Conservation (phyloP, 53 echinoderm and acorn worm species). For the Apostichopus leukothele region DNA sequence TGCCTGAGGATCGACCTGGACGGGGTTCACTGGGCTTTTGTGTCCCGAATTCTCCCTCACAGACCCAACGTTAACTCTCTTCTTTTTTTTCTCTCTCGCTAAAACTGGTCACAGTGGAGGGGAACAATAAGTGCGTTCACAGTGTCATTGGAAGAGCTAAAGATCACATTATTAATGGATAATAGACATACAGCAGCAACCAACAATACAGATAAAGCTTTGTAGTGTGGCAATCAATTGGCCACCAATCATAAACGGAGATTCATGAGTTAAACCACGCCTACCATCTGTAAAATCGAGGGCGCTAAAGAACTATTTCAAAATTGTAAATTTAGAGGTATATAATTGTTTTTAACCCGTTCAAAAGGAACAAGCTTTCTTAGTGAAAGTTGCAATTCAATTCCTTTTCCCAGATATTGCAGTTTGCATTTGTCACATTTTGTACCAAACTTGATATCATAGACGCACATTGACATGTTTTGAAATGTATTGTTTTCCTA, state of each 20-base stretch:
- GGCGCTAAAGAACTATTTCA: background rate
- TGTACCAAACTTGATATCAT: no score
- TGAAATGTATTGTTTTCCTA: no score
- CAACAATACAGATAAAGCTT: background rate
- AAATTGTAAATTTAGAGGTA: background rate
- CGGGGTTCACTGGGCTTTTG: background rate
- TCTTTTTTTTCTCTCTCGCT: background rate
- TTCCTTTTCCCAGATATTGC: no score
- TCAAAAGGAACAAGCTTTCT: no score
- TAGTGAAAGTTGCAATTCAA: no score
- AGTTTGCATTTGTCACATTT: no score
- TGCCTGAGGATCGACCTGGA: background rate
- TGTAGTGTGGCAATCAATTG: background rate
- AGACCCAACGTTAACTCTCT: background rate
- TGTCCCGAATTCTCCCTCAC: background rate
- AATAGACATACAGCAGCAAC: constrained; percentile 7
- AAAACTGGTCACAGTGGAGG: background rate
- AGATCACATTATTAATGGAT: constrained; percentile 21
- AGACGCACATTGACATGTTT: no score
- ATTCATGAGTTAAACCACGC: background rate
- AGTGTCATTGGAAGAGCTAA: background rate
- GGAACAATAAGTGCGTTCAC: constrained; percentile 15
- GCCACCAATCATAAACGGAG: constrained; percentile 4
- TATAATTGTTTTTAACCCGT: no score
- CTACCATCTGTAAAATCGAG: background rate